Evolutionary conservation across 2,113 vertebrate species (phyloP), one percentile per base, ranked within the genome.

Genomic region (Pycnonotus jocosus): DNA sequence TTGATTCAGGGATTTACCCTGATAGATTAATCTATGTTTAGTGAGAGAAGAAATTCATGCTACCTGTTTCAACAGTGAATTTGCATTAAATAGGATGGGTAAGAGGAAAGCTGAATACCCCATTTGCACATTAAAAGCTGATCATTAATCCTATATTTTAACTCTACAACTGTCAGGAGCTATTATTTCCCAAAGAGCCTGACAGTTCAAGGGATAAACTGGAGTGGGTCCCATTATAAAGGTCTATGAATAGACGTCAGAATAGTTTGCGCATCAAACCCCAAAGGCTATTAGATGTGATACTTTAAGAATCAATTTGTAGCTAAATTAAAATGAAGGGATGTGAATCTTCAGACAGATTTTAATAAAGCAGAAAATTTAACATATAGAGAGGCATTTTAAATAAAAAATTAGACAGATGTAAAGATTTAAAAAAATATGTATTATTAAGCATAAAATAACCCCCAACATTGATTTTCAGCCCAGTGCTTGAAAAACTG

Each of bases 81-180:
- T 73, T 94, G 92, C 93, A 94, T 95, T 88, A 94, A 94, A 93
- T 92, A 89, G 95, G 92, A 84, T 80, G 88, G 88, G 84, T 80
- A 60, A 87, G 71, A 90, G 68, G 81, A 90, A 93, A 72, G 76
- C 80, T 77, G 76, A 95, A 88, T 92, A 76, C 83, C 27, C 93
- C 62, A 97, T 97, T 97, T 97, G 94, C 95, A 97, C 91, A 93
- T 97, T 96, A 94, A 97, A 96, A 97, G 95, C 95, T 95, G 93
- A 92, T 94, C 96, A 96, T 97, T 96, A 97, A 97, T 97, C 97
- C 97, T 95, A 92, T 96, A 96, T 97, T 97, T 97, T 97, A 97
- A 97, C 94, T 92, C 94, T 83, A 53, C 84, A 94, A 96, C 96
- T 92, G 96, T 94, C 97, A 96, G 96, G 77, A 95, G 84, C 97